Base-by-base conservation (phyloP, 2,888 invertebrate species). In the Macrophya annulata region DNA sequence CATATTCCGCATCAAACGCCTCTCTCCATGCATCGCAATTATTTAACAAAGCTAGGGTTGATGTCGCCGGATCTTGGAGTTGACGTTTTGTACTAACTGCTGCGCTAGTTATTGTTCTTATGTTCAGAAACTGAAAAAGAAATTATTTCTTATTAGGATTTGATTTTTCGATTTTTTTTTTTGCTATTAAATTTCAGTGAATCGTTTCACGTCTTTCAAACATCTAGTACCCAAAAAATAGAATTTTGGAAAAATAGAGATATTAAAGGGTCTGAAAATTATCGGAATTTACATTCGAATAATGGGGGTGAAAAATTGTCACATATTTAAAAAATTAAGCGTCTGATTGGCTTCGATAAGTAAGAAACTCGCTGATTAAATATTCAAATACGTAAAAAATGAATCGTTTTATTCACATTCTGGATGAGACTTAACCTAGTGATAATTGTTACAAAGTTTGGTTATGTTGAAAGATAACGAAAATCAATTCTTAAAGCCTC, bases 61-160 rank as follows among this genome's bases (percentile, higher is more conserved):
- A 82, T 25, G n/a, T 17, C 1, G 5, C 10, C 48, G 76, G 48
- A 40, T 55, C 62, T n/a, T 48, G 55, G 21, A 43, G 55, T 40
- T 25, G 68, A 25, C 65, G 72, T n/a, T 84, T 85, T 37, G 55
- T 31, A 68, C 76, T 81, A n/a, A 45, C 84, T 15, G 84, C 51
- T 45, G 81, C 79, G 62, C 85, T 83, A 17, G 76, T 51, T 59
- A 86, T 77, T 31, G 77, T 79, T 84, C 86, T 74, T 31, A 21
- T 71, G 48, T 84, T 84, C 8, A 87, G 55, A 62, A 87, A 86
- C 87, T 87, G 82, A 25, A 86, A 86, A 59, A 37, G 17, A 79
- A 59, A n/a, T 12, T 4, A 17, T 25, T 40, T 2, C 5, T n/a
- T n/a, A 40, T 71, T 4, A 17, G 48, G 12, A n/a, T 17, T 31